phyloP scores from a whole-genome alignment of 2,888 invertebrate genomes.

The Lasioglossum lativentre region DNA sequence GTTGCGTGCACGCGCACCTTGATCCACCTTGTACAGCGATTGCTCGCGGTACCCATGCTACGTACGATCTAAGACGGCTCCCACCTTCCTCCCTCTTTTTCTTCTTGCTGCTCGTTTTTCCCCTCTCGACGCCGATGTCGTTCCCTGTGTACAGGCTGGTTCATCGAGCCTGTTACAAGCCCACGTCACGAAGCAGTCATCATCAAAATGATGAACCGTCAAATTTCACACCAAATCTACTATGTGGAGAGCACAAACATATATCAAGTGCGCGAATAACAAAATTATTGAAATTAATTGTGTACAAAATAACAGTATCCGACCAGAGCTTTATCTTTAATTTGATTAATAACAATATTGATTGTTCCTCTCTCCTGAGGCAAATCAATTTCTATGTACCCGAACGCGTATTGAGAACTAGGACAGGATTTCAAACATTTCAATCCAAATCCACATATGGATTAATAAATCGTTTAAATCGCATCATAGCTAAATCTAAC shows the following conservation, averaged over 20 bases:
- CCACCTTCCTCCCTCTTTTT: slow-evolving; percentile 27
- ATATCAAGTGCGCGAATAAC: too few species aligned
- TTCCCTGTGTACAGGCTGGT: neutral
- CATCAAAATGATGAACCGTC: neutral
- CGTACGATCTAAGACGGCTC: slow-evolving; percentile 60
- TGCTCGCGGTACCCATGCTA: slow-evolving; percentile 33
- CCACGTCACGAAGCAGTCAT: neutral
- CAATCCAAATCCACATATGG: too few species aligned
- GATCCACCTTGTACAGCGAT: slow-evolving; percentile 42
- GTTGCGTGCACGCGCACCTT: slow-evolving; percentile 45
- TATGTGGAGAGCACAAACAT: neutral
- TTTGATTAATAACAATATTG: too few species aligned
- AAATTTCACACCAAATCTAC: neutral
- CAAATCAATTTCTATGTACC: too few species aligned
- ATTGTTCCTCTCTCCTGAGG: too few species aligned
- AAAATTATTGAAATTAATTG: too few species aligned
- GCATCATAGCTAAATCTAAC: too few species aligned
- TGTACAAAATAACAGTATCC: too few species aligned
- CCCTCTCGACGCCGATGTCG: slow-evolving; percentile 6
- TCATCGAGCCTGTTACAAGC: neutral
- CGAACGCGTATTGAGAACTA: too few species aligned
- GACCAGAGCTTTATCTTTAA: too few species aligned
- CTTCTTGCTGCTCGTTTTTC: slow-evolving; percentile 9
- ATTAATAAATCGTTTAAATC: too few species aligned
- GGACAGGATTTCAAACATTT: too few species aligned